Percentiles rank a stretch among this genome's conserved stretches.
phyloP scores from a whole-genome alignment of 1,140 invertebrate genomes.

The Apis florea region DNA sequence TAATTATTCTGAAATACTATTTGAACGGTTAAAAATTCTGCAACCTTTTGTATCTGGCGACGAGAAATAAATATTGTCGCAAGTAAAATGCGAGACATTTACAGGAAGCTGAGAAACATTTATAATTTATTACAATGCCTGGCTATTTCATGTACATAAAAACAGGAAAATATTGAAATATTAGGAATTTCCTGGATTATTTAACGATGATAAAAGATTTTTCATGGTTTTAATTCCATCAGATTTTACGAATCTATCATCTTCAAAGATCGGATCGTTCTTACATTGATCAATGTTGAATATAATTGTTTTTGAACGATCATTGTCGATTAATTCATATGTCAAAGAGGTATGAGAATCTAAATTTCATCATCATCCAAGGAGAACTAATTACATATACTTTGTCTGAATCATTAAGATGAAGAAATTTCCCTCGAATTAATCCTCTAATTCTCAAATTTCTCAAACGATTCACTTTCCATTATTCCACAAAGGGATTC shows the following conservation, averaged over 20 bases:
- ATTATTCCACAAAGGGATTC: background rate
- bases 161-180: slow-evolving; percentile 14
- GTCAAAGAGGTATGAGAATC: no score
- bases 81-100: background rate
- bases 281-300: slow-evolving; percentile 5
- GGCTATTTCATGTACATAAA: slow-evolving; percentile 3
- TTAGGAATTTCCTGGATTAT: slow-evolving; percentile 10
- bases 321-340: no score
- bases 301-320: no score
- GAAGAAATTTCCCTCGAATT: background rate
- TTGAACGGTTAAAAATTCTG: background rate
- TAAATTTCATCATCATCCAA: no score
- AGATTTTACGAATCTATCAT: background rate
- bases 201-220: background rate
- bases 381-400: no score
- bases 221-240: slow-evolving; percentile 27
- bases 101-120: background rate
- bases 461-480: background rate
- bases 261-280: background rate
- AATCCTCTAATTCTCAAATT: background rate
- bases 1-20: background rate
- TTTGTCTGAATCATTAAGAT: no score
- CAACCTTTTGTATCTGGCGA: background rate
- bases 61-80: background rate
- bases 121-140: slow-evolving; percentile 39